Conservation (phyloP, 2,797 vertebrate species). For the Lacerta agilis region DNA sequence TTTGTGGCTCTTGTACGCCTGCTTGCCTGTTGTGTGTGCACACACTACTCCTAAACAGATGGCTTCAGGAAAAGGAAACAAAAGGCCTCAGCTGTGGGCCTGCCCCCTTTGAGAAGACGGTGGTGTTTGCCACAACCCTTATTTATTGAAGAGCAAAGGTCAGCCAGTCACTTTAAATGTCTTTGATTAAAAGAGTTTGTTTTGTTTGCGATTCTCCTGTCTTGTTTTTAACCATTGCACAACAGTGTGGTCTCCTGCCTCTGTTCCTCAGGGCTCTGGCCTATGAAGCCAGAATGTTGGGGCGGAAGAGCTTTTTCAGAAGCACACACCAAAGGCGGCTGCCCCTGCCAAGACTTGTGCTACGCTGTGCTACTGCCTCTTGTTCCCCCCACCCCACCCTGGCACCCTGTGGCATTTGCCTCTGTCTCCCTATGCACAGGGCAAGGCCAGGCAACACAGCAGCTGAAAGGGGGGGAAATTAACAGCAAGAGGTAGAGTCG, state of each 20-base stretch:
- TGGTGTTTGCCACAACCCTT: not conserved
- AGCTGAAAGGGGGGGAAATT: not conserved
- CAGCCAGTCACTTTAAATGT: not conserved
- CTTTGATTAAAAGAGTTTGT: slow-evolving; percentile 62
- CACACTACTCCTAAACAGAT: not conserved
- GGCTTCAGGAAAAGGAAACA: not conserved
- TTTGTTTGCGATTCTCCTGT: slow-evolving; percentile 30
- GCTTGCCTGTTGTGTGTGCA: not conserved
- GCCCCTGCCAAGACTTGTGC: not conserved
- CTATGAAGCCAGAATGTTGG: not conserved
- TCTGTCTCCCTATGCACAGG: not conserved
- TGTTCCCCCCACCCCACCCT: not conserved
- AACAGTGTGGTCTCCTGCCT: not conserved
- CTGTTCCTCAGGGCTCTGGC: not conserved
- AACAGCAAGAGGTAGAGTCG: not conserved
- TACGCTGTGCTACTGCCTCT: not conserved
- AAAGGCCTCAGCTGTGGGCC: not conserved
- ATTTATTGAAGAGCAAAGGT: slow-evolving; percentile 38
- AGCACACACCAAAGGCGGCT: not conserved
- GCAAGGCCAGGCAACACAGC: not conserved
- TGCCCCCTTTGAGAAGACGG: not conserved
- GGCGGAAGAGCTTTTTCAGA: not conserved
- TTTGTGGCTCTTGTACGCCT: not conserved
- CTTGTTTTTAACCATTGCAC: not conserved
- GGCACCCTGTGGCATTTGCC: not conserved